phyloP scores from a whole-genome alignment of 1,140 invertebrate genomes.

The Subanguina moxae region DNA sequence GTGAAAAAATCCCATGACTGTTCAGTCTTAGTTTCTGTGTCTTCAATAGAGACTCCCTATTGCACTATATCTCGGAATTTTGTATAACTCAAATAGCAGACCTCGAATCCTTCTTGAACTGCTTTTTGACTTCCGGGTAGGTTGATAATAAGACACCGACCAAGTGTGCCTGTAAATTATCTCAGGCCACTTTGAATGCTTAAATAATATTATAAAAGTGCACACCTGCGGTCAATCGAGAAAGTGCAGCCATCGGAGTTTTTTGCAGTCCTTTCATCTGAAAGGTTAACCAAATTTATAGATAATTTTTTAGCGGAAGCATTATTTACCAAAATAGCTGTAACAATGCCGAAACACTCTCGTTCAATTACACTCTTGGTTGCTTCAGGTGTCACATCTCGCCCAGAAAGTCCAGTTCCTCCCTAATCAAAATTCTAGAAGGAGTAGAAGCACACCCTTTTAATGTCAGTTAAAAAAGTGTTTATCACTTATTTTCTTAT shows the following conservation, averaged over 20 bases:
- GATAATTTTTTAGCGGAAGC: too few relatives aligned
- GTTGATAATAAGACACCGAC: constrained; percentile 27
- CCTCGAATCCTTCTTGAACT: neutral
- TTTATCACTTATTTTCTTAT: too few relatives aligned
- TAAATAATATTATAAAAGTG: neutral
- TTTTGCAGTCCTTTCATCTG: constrained; percentile 9
- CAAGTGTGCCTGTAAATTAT: constrained; percentile 24
- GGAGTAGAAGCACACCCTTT: too few relatives aligned
- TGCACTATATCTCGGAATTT: too few relatives aligned
- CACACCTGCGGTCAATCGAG: constrained; percentile 13
- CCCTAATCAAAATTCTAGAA: neutral
- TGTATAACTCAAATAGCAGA: too few relatives aligned
- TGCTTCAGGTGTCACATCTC: constrained; percentile 39
- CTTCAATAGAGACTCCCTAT: too few relatives aligned
- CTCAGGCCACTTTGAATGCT: neutral
- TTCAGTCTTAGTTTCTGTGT: too few relatives aligned
- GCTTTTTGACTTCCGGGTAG: constrained; percentile 17
- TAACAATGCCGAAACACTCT: constrained; percentile 33
- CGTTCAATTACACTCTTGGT: constrained; percentile 31
- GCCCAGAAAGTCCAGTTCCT: constrained; percentile 7
- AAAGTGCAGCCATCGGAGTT: constrained; percentile 21
- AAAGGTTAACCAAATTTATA: too few relatives aligned
- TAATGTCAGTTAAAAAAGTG: too few relatives aligned
- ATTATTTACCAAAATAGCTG: neutral
- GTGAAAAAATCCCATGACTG: too few relatives aligned